Evolutionary conservation across 92 coral and sea anemone species (phyloP), one percentile per base, ranked within the genome.

Genomic region (Actinostola sp.): DNA sequence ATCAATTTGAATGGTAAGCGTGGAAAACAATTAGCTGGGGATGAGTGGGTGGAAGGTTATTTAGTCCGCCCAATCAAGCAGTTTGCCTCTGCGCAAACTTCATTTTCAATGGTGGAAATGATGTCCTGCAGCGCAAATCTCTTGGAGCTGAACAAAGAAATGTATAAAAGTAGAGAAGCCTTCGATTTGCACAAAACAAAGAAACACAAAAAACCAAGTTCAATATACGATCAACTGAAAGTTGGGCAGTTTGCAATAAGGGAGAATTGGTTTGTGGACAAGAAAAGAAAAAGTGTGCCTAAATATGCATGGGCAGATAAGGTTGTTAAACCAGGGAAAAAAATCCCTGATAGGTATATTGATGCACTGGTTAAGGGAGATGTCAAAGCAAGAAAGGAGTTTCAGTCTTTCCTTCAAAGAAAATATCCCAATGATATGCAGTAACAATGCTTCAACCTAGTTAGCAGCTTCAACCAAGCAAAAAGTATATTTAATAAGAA

Each of bases 381-480:
- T 15, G 67, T 41, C 5, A 83, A 77, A 54, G 79, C 72, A 15
- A 43, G 39, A 23, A 19, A n/a, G 0, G 83, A 83, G 20, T 76
- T 76, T 39, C 16, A 35, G 15, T 39, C 70, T 19, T 83, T 50
- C 67, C 73, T 70, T 17, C 83, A 67, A 28, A 23, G 88, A 48
- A 77, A 83, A 44, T 57, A 35, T 63, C 88, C 83, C 15, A 83
- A 76, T 70, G 84, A 83, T 27, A 70, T 75, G 82, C 29, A 17
- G 9, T 48, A 48, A 48, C n/a, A n/a, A n/a, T n/a, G n/a, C n/a
- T n/a, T n/a, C n/a, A n/a, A n/a, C n/a, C n/a, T n/a, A n/a, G n/a
- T n/a, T n/a, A n/a, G n/a, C n/a, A n/a, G n/a, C n/a, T n/a, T n/a
- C n/a, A n/a, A n/a, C n/a, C n/a, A n/a, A n/a, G n/a, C n/a, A n/a